Base-by-base conservation (phyloP, 2,888 invertebrate species). In the Abscondita cerata region DNA sequence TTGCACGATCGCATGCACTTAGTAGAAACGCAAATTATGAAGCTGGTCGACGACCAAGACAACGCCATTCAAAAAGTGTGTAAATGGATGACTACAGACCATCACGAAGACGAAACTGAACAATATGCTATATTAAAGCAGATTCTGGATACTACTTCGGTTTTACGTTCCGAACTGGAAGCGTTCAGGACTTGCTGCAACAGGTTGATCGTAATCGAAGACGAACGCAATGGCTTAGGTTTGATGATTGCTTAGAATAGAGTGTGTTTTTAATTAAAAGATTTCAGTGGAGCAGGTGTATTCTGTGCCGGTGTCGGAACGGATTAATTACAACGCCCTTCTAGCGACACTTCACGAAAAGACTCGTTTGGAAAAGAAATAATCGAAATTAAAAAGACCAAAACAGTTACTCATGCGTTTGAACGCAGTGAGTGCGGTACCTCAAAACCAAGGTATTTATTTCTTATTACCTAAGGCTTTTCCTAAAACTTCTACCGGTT, bases 141-240 rank as follows among this genome's bases (percentile, higher is more conserved):
- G 36, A 64, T 77, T 3, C 41, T 76, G 15, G 65, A 69, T 6
- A 67, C 71, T 4, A 76, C 74, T 0, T 34, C 69, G 1, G 54
- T 57, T 5, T 51, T 78, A 19, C 65, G 68, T 46, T 71, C 69
- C 52, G 70, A 71, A 34, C 54, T 78, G 51, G 71, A 73, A 3
- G 62, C 64, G 11, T 76, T 75, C 61, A 68, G 72, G 19, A 73
- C 73, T 12, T 73, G 73, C 53, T 75, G 75, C 52, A 71, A 75
- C 44, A 61, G 74, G 13, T 64, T 78, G 11, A 58, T 78, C 15
- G 54, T 70, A 1, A 64, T 76, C 31, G 78, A 78, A 67, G 76
- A 78, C 40, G 77, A 78, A 64, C 62, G 76, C 36, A 78, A 77
- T 59, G 48, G 63, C 16, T 70, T 76, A 66, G 75, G 76, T 75